Evolutionary conservation across 2,888 invertebrate genomes (phyloP).

Genomic region (Xanthorhoe designata): DNA sequence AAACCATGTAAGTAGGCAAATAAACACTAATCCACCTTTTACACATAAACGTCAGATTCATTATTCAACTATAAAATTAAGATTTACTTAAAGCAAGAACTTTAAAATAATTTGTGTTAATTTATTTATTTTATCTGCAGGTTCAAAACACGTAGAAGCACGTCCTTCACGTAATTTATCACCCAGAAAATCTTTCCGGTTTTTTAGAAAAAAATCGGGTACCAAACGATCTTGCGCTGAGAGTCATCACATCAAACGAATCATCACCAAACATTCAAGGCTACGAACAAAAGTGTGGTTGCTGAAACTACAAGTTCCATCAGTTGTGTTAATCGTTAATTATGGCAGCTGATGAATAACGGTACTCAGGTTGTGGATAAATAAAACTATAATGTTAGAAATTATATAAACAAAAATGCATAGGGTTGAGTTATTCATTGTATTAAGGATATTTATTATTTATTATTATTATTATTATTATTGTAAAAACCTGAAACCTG

Average conservation of each 20-base stretch:
- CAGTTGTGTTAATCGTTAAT: too few species aligned
- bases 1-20: slow-evolving; percentile 3
- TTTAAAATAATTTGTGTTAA: neutral
- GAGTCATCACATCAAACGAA: slow-evolving; percentile 8
- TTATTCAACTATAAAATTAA: neutral
- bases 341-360: slow-evolving; percentile 15
- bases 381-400: slow-evolving; percentile 2
- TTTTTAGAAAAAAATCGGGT: slow-evolving; percentile 21
- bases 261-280: slow-evolving; percentile 21
- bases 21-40: neutral
- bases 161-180: slow-evolving; percentile 24
- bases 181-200: slow-evolving; percentile 16
- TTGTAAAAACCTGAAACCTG: slow-evolving; percentile 8
- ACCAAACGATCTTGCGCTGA: slow-evolving; percentile 15
- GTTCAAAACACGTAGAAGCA: slow-evolving; percentile 17
- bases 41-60: neutral
- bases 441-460: slow-evolving; percentile 7
- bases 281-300: slow-evolving; percentile 11
- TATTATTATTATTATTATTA: neutral
- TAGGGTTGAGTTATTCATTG: slow-evolving; percentile 7
- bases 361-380: neutral
- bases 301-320: slow-evolving; percentile 15
- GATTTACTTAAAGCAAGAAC: neutral
- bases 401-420: slow-evolving; percentile 4
- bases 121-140: slow-evolving; percentile 34